Base-by-base conservation (phyloP, 2,888 invertebrate genomes). In the Carcina quercana region DNA sequence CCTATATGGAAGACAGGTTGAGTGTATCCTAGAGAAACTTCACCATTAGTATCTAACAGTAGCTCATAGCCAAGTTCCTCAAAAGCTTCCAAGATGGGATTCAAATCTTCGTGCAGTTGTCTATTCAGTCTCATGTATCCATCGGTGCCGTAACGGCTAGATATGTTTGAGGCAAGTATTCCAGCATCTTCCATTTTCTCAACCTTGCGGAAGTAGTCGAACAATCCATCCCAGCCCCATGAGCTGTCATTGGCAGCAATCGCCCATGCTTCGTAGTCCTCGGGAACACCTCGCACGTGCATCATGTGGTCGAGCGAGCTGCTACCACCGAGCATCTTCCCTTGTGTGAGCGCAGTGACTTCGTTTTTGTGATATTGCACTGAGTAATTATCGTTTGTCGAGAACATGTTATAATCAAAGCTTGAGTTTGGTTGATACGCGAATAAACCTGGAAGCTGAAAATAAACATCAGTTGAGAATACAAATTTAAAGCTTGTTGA, bases 311-410 rank as follows among this genome's bases (percentile, higher is more conserved):
- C 38, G 36, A 25, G 47, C 47, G 1, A 35, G 13, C 46, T 43
- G 13, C 47, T 52, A 17, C 57, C 59, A 10, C 57, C 57, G 2
- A 59, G 38, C 29, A 52, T 44, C 28, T 39, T 43, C 1, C 60
- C 64, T 2, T 44, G 35, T 1, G 46, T 38, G 8, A 54, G 32
- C 5, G 37, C 38, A 3, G 14, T 13, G 6, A 13, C 25, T 6
- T 25, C 7, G 13, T 13, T 13, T 13, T 10, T 25, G 14, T 21
- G 21, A n/a, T 21, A 6, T 21, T 21, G 24, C 6, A 6, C 24
- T 5, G 24, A n/a, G 19, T 32, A 25, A 0, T 35, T 36, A 25
- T 0, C 0, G 37, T 50, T 13, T 43, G n/a, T n/a, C n/a, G n/a
- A n/a, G n/a, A n/a, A n/a, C n/a, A n/a, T 49, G 25, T 52, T 49